Conservation (phyloP, 2,113 vertebrate genomes). For the Callipepla californica region DNA sequence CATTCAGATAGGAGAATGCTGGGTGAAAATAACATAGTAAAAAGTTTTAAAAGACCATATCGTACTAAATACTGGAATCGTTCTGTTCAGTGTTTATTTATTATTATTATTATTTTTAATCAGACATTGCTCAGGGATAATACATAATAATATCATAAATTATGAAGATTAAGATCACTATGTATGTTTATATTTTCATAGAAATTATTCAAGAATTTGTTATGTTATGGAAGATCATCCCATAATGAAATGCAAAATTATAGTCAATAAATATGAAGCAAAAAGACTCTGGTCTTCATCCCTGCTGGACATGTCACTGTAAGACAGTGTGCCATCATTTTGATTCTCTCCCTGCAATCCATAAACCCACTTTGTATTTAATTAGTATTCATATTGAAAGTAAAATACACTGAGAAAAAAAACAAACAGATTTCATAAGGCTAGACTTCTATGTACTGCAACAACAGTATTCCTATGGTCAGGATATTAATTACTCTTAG, state of each 20-base stretch:
- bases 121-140: not conserved
- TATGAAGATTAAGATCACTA: not conserved
- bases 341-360: not conserved
- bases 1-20: not conserved
- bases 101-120: not conserved
- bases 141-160: not conserved
- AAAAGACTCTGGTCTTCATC: not conserved
- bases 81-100: not conserved
- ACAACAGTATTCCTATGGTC: not conserved
- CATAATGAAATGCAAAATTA: not conserved
- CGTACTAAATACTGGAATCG: not conserved
- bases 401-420: not conserved
- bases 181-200: not conserved
- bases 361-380: not conserved
- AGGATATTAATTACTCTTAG: not conserved
- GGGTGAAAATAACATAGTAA: not conserved
- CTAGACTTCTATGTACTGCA: not conserved
- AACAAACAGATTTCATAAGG: not conserved
- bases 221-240: not conserved
- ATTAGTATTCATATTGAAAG: not conserved
- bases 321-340: not conserved
- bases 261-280: not conserved
- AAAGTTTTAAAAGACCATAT: not conserved
- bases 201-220: not conserved
- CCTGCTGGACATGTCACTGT: not conserved